phyloP scores from a whole-genome alignment of 2,113 vertebrate species.

The Aleadryas rufinucha region DNA sequence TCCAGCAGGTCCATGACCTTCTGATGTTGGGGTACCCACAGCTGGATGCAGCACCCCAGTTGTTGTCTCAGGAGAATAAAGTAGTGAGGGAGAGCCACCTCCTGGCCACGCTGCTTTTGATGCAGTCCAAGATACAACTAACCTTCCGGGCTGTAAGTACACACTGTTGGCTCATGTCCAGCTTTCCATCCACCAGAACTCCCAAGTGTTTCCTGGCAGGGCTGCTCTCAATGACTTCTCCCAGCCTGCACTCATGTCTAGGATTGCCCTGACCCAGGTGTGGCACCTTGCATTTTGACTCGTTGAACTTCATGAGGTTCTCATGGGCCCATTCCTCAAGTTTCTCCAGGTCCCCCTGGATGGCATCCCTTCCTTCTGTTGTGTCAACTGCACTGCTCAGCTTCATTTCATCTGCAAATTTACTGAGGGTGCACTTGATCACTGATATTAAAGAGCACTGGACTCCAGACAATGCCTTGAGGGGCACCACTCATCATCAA shows the following conservation, averaged over 20 bases:
- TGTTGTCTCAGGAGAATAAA: background rate
- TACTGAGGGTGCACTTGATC: background rate
- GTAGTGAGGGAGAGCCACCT: background rate
- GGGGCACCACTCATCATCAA: background rate
- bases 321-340: background rate
- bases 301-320: background rate
- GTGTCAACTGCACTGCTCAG: background rate
- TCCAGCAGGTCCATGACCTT: background rate
- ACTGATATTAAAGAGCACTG: rapidly evolving
- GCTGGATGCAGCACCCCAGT: background rate
- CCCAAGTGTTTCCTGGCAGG: background rate
- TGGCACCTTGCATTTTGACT: background rate
- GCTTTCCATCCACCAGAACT: background rate
- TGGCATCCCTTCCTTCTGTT: background rate
- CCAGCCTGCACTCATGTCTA: background rate
- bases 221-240: background rate
- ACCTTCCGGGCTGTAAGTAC: background rate
- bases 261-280: background rate
- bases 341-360: rapidly evolving
- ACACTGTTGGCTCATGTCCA: background rate
- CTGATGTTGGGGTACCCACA: background rate
- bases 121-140: background rate
- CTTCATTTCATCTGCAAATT: background rate
- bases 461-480: background rate
- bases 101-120: background rate